Evolutionary conservation across 2,113 vertebrate genomes (phyloP), one percentile per base, ranked within the genome.

Genomic region (Coreoperca whiteheadi): DNA sequence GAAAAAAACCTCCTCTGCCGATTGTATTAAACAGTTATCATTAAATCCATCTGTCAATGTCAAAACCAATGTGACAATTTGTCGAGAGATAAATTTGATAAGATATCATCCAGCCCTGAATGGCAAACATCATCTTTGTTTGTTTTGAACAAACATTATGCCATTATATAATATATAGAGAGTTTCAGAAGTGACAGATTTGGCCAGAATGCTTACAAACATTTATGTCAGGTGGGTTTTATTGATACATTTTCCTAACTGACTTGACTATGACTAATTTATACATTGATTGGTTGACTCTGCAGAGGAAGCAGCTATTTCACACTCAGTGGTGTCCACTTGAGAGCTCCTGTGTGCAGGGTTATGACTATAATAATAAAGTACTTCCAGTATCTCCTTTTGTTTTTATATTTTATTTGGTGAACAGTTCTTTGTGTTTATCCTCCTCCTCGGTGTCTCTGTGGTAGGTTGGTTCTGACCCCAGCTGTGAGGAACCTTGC

Each of bases 401-500:
- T 50, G 9, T 37, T 46, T 61, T 6, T 4, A 9, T 53, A 2
- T 28, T 82, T 57, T 23, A 11, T 56, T 18, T 54, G 23, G 63
- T n/a, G 15, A 10, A 50, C 30, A 12, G 3, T 28, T 8, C 2
- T 23, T 30, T 53, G 8, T 75, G 32, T 81, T 4, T 32, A 41
- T 81, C 39, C 23, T 25, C 32, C 34, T 77, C 59, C 41, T 39
- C 28, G n/a, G n/a, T 67, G 11, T 41, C 48, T 39, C 20, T 28
- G 18, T 41, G n/a, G 10, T 41, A 8, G 20, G 41, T 50, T 57
- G 51, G n/a, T 50, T 79, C 21, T 59, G 67, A 88, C 70, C 81
- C 69, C 57, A n/a, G 16, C 46, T 79, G 59, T 46, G n/a, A 73
- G 41, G 8, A 57, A 48, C 73, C 18, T 60, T 21, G 20, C 43